A percentile compares a stretch with the other conserved stretches of the same genome.
These are phyloP conservation scores for Drosophila mimetica DNA, from an alignment of 2,888 invertebrate species.

Conservation along the genomic window DNA sequence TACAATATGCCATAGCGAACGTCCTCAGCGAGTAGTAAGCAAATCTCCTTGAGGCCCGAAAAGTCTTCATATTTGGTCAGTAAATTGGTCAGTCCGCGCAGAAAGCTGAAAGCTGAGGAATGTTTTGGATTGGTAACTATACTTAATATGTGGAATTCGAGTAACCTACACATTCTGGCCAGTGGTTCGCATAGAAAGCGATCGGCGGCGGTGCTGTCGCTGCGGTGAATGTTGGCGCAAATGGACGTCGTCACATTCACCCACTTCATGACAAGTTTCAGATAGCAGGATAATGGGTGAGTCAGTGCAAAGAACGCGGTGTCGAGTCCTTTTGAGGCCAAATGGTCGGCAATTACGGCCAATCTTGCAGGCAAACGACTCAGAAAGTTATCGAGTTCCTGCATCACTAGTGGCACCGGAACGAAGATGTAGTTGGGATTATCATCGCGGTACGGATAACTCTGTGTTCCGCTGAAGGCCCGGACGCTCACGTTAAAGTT, in stretches of 20 bases:
- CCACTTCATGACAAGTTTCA: constrained; percentile 49
- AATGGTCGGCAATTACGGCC: not conserved
- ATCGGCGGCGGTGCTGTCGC: constrained; percentile 6
- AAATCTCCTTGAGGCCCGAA: constrained; percentile 35
- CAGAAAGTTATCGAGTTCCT: constrained; percentile 51
- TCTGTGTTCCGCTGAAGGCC: constrained; percentile 28
- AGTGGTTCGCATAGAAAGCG: constrained; percentile 56
- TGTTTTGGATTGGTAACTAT: too few relatives aligned
- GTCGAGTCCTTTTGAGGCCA: not conserved
- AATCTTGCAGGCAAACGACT: constrained; percentile 33
- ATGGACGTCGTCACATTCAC: constrained; percentile 39
- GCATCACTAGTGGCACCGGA: constrained; percentile 40
- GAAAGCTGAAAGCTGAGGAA: constrained; percentile 44
- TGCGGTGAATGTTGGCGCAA: constrained; percentile 14
- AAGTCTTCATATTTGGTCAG: constrained; percentile 27
- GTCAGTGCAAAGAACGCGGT: constrained; percentile 30
- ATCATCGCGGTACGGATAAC: constrained; percentile 52
- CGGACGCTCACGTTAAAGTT: constrained; percentile 46
- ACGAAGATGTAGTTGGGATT: constrained; percentile 57
- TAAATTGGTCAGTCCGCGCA: constrained; percentile 51
- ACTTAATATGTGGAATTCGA: too few relatives aligned
- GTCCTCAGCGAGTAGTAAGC: constrained; percentile 42
- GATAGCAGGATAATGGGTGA: constrained; percentile 54
- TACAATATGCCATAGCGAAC: constrained; percentile 65
- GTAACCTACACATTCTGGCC: constrained; percentile 51